Evolutionary conservation across 2,888 invertebrate species (phyloP), one percentile per base, ranked within the genome.

Genomic region (Anorthoa munda): DNA sequence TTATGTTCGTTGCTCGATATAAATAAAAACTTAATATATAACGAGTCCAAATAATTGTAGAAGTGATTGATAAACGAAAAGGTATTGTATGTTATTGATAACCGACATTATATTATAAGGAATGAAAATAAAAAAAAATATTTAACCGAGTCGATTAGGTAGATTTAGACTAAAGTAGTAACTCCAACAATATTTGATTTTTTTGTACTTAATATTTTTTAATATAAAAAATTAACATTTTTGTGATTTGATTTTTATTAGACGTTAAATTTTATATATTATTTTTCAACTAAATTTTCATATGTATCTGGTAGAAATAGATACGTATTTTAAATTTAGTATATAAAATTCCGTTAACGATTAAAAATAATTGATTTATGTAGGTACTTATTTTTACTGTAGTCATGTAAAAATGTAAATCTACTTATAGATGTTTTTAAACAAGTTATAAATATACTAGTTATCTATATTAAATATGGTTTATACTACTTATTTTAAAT

Each of bases 361-460:
- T 81, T 69, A 72, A 61, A 76, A 76, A 77, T 70, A 77, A 78
- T 78, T 73, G 66, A 70, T 79, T 85, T 85, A 84, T 84, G 86
- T 90, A 89, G 87, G 87, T 91, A 90, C 89, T 88, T 87, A 90
- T 90, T 90, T 90, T 89, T 91, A 91, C 89, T 90, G 76, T 82
- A 89, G 85, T 82, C 80, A 87, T 93, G 93, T 94, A 94, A 92
- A 93, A 93, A 93, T 93, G 92, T 93, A 93, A 91, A 93, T 92
- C 91, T 90, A 92, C 89, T 87, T 88, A 87, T 83, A 83, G 78
- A 81, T 81, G 81, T 72, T 86, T 79, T 77, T 81, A 75, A 79
- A 79, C 79, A 84, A 84, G 75, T 83, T 86, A 82, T 78, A 79
- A 79, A 75, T 72, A 79, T 70, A 79, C 71, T 87, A 84, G 83